A percentile compares a stretch with the other conserved stretches of the same genome.
Evolutionary conservation across 2,888 invertebrate species (phyloP).

Genomic region (Agriopis leucophaearia): DNA sequence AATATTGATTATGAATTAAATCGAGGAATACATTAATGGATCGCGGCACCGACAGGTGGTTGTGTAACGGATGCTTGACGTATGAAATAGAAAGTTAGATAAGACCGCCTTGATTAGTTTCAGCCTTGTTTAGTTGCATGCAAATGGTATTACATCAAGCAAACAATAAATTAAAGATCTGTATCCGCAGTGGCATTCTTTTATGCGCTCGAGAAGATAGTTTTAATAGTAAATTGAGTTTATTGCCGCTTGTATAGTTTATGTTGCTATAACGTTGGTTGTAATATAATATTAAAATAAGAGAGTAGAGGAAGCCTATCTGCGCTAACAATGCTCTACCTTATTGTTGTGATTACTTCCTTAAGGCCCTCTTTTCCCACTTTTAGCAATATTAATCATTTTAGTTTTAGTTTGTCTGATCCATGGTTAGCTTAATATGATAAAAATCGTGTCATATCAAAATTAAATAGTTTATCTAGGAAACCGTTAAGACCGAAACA

Average conservation of each 20-base stretch:
- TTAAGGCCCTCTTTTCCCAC: too few relatives aligned
- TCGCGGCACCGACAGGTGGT: slow-evolving; percentile 47
- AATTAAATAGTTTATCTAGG: too few relatives aligned
- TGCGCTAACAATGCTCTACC: slow-evolving; percentile 15
- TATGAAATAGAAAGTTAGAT: slow-evolving; percentile 67
- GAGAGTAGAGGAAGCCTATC: slow-evolving; percentile 24
- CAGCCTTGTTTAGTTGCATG: slow-evolving; percentile 61
- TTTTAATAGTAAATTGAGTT: slow-evolving; percentile 23
- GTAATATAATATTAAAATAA: slow-evolving; percentile 11
- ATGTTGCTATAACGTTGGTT: slow-evolving; percentile 22
- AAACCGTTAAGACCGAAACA: too few relatives aligned
- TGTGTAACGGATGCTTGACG: slow-evolving; percentile 57
- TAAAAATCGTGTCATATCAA: too few relatives aligned
- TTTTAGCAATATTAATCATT: too few relatives aligned
- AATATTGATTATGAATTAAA: slow-evolving; percentile 55
- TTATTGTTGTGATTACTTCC: slow-evolving; percentile 20
- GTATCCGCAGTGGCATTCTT: slow-evolving; percentile 50
- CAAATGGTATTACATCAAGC: slow-evolving; percentile 60
- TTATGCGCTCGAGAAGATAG: slow-evolving; percentile 44
- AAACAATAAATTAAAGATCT: slow-evolving; percentile 50
- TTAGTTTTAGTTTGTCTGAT: too few relatives aligned
- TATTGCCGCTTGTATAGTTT: slow-evolving; percentile 18
- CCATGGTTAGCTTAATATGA: too few relatives aligned
- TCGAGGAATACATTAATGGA: slow-evolving; percentile 55
- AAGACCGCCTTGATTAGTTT: slow-evolving; percentile 62